phyloP scores from a whole-genome alignment of 2,113 vertebrate species.

The Pseudolaguvia tuberculata region DNA sequence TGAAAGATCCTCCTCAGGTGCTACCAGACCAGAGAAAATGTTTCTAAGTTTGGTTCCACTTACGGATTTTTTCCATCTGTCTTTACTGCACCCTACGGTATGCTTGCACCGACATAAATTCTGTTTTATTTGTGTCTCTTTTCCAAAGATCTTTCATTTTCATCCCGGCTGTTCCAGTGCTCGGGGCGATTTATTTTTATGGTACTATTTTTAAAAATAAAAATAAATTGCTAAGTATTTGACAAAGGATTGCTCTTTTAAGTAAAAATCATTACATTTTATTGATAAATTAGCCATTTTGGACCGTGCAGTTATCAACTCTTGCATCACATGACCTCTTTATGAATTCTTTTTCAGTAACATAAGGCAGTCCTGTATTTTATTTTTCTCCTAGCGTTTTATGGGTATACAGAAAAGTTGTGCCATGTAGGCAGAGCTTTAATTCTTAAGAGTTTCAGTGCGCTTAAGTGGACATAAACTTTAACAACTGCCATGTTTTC shows the following conservation, averaged over 20 bases:
- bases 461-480: background rate
- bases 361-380: background rate
- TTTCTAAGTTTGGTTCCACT: slow-evolving; percentile 10
- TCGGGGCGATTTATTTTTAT: background rate
- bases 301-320: too few relatives aligned
- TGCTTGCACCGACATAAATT: slow-evolving; percentile 15
- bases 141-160: slow-evolving; percentile 6
- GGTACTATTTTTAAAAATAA: background rate
- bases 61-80: slow-evolving; percentile 13
- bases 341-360: background rate
- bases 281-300: too few relatives aligned
- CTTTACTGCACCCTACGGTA: slow-evolving; percentile 17
- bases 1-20: background rate
- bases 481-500: background rate
- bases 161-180: background rate
- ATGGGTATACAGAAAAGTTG: background rate
- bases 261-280: too few relatives aligned
- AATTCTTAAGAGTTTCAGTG: background rate
- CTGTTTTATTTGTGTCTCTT: slow-evolving; percentile 13
- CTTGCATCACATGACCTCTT: background rate
- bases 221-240: background rate
- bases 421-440: background rate
- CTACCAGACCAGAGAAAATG: slow-evolving; percentile 2
- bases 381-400: background rate
- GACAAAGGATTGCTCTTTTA: background rate